phyloP scores from a whole-genome alignment of 2,797 vertebrate genomes.

The Chaunax sp. region DNA sequence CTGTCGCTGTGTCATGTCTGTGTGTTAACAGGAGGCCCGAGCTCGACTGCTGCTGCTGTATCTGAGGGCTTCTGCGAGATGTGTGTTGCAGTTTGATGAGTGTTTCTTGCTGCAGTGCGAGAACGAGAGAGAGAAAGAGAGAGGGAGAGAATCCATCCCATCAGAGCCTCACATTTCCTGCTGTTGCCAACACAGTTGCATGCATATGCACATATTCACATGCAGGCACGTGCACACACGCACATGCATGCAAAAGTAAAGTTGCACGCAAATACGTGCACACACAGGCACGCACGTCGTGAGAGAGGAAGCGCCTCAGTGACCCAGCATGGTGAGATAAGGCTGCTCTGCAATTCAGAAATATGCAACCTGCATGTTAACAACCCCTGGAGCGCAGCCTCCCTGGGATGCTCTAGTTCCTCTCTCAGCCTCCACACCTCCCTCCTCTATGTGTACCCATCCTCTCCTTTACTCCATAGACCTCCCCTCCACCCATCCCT shows the following conservation, averaged over 20 bases:
- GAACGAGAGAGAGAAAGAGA: constrained; percentile 51
- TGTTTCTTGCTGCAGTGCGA: constrained; percentile 84
- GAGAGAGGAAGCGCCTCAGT: constrained; percentile 72
- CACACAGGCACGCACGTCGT: constrained; percentile 39
- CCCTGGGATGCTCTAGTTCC: constrained; percentile 64
- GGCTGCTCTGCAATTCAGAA: constrained; percentile 82
- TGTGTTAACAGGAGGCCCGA: constrained; percentile 73
- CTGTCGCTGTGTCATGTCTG: constrained; percentile 74
- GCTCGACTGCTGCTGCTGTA: constrained; percentile 67
- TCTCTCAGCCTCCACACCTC: constrained; percentile 45
- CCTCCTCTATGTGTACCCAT: constrained; percentile 34
- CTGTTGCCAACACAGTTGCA: constrained; percentile 50
- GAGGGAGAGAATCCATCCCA: constrained; percentile 51
- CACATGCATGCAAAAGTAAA: constrained; percentile 20
- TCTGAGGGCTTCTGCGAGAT: constrained; percentile 77
- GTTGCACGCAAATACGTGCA: constrained; percentile 28
- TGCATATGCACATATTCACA: constrained; percentile 51
- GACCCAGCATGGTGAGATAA: constrained; percentile 76
- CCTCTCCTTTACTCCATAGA: constrained; percentile 19
- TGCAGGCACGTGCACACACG: constrained; percentile 31
- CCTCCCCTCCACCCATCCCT: constrained; percentile 40
- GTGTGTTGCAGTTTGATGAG: constrained; percentile 84
- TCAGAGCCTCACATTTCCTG: constrained; percentile 62
- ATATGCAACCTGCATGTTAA: constrained; percentile 86
- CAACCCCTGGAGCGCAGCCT: constrained; percentile 76